Percentiles rank a stretch among this genome's conserved stretches.
Evolutionary conservation across 2,797 vertebrate species (phyloP).

Genomic region (Sarcophilus harrisii): DNA sequence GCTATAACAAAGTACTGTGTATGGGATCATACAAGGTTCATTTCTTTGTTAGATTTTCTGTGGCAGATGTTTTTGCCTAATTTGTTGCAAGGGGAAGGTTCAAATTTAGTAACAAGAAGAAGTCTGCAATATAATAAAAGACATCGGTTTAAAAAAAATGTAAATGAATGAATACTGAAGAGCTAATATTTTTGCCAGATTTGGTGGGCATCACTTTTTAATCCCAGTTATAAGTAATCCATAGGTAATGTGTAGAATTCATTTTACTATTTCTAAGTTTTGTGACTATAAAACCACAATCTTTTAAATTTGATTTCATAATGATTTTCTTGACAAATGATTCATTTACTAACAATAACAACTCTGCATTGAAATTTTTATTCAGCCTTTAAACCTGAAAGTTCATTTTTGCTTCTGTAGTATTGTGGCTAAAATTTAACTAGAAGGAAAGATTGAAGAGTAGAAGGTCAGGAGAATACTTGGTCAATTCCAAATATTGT

Average conservation of each 20-base stretch:
- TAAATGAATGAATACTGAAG: not conserved
- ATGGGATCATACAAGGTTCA: too few species aligned
- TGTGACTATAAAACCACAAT: not conserved
- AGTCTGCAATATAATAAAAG: not conserved
- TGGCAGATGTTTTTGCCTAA: not conserved
- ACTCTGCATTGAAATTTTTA: not conserved
- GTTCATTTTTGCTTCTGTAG: not conserved
- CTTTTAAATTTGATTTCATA: not conserved
- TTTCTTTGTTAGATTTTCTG: not conserved
- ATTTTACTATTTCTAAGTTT: not conserved
- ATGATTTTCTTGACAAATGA: not conserved
- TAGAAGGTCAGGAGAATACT: not conserved
- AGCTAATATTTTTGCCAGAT: not conserved
- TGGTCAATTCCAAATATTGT: not conserved
- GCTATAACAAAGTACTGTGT: too few species aligned
- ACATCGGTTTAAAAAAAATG: too few species aligned
- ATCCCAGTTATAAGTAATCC: not conserved
- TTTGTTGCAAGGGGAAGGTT: not conserved
- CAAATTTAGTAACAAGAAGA: not conserved
- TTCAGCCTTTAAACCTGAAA: not conserved
- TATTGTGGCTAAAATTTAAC: not conserved
- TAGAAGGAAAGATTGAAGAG: not conserved
- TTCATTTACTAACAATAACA: not conserved
- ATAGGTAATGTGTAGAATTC: not conserved
- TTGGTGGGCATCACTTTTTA: not conserved